phyloP scores from a whole-genome alignment of 2,113 vertebrate species.

The Gymnocephalus cernua region DNA sequence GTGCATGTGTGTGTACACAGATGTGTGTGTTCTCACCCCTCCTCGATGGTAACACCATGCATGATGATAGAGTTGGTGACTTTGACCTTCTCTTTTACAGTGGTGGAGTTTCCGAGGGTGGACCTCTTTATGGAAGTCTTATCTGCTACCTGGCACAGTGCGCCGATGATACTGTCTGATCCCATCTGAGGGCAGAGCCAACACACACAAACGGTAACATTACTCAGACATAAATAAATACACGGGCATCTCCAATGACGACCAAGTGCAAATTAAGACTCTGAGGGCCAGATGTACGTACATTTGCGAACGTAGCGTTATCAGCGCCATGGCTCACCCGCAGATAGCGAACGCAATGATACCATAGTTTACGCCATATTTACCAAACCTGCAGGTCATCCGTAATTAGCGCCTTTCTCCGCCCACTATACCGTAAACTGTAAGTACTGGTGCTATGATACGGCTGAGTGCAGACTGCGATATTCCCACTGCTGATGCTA shows the following conservation, averaged over 20 bases:
- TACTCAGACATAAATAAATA: not conserved
- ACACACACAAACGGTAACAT: constrained; percentile 10
- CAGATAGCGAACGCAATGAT: no score
- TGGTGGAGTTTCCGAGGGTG: constrained; percentile 88
- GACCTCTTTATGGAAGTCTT: constrained; percentile 95
- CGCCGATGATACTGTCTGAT: constrained; percentile 92
- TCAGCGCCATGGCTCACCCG: no score
- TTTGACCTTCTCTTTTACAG: constrained; percentile 92
- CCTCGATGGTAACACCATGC: constrained; percentile 95
- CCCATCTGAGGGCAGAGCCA: constrained; percentile 85
- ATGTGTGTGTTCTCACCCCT: constrained; percentile 88
- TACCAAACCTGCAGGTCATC: no score
- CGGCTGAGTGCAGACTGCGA: no score
- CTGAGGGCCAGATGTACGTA: no score
- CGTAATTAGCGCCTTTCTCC: no score
- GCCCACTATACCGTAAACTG: no score
- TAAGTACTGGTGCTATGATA: no score
- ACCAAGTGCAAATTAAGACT: not conserved
- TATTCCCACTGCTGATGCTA: no score
- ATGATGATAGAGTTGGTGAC: constrained; percentile 96
- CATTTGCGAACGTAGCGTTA: no score
- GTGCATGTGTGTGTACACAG: constrained; percentile 32
- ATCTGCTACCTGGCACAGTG: constrained; percentile 90
- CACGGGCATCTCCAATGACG: not conserved
- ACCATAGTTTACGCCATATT: no score